phyloP scores from a whole-genome alignment of 2,797 vertebrate species.

The Rhyacichthys aspro region DNA sequence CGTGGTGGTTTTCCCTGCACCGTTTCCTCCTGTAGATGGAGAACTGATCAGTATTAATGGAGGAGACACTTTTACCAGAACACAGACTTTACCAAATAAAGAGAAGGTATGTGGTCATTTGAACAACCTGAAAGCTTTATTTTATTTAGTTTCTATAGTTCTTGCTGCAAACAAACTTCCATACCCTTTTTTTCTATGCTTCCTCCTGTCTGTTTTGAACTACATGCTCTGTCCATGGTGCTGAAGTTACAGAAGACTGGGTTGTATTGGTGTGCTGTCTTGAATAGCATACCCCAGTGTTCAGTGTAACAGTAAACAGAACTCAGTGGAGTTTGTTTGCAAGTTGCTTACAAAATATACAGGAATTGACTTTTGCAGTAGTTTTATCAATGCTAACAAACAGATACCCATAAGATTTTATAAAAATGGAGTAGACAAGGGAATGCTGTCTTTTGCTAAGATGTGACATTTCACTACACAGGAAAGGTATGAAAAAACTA shows the following conservation, averaged over 20 bases:
- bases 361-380: too few species aligned
- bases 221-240: slow-evolving; percentile 64
- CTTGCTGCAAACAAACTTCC: neutral
- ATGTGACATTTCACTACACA: too few species aligned
- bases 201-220: neutral
- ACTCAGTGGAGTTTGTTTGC: too few species aligned
- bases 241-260: slow-evolving; percentile 51
- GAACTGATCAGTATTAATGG: slow-evolving; percentile 73
- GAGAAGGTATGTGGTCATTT: slow-evolving; percentile 56
- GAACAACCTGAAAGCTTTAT: neutral
- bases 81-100: slow-evolving; percentile 68
- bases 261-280: neutral
- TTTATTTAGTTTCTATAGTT: neutral
- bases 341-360: too few species aligned
- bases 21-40: slow-evolving; percentile 58
- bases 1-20: slow-evolving; percentile 68
- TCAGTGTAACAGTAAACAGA: too few species aligned
- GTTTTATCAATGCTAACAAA: too few species aligned
- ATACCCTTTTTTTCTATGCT: neutral
- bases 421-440: too few species aligned
- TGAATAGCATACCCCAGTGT: too few species aligned
- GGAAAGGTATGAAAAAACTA: too few species aligned
- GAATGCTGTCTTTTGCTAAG: too few species aligned
- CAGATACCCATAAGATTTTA: too few species aligned
- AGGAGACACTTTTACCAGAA: slow-evolving; percentile 64